Conservation (phyloP, 2,888 invertebrate species). For the Biston stratarius region DNA sequence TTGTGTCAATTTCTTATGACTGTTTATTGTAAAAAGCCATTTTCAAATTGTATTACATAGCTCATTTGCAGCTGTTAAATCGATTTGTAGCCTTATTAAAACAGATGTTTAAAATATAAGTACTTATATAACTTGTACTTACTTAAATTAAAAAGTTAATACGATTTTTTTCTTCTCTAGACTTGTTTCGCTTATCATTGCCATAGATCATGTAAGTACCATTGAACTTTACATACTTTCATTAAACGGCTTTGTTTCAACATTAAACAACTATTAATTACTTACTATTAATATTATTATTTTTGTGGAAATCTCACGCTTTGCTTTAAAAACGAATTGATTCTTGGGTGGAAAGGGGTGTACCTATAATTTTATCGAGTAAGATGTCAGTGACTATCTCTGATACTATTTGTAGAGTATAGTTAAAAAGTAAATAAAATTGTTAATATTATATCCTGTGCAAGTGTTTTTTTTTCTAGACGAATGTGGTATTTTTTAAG, state of each 20-base stretch:
- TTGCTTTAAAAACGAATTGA: constrained; percentile 19
- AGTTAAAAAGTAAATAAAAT: constrained; percentile 2
- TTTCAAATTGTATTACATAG: constrained; percentile 9
- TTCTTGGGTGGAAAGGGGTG: constrained; percentile 11
- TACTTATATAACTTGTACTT: constrained; percentile 9
- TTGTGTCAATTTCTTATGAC: constrained; percentile 70
- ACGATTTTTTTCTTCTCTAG: constrained; percentile 2
- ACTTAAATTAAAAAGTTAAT: not conserved
- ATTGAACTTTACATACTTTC: constrained; percentile 2
- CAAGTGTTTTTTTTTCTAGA: not conserved
- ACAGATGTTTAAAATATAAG: not conserved
- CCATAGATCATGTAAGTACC: too few relatives aligned
- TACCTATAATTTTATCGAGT: constrained; percentile 10
- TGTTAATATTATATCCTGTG: not conserved
- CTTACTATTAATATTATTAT: not conserved
- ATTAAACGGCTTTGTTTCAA: constrained; percentile 15
- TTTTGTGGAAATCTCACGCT: constrained; percentile 20
- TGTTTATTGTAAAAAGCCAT: constrained; percentile 13
- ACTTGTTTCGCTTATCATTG: not conserved
- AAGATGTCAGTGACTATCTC: constrained; percentile 17
- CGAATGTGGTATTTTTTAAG: not conserved
- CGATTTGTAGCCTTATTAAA: constrained; percentile 2
- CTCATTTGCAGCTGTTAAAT: not conserved
- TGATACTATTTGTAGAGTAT: constrained; percentile 31
- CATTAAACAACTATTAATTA: not conserved